Conservation (phyloP, 2,113 vertebrate genomes). For the Pachycephala philippinensis region DNA sequence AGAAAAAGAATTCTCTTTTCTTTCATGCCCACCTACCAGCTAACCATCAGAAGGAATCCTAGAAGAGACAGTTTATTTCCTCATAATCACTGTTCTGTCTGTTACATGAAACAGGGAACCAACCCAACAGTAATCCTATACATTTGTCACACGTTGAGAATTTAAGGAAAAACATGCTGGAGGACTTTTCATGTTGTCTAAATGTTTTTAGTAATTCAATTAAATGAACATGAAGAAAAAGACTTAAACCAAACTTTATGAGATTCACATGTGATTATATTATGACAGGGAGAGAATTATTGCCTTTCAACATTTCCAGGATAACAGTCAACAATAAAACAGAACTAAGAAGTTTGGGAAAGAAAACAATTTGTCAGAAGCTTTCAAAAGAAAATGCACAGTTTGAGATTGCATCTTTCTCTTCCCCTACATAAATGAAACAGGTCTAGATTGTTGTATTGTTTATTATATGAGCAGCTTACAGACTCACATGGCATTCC, state of each 20-base stretch:
- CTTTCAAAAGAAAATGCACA: not conserved
- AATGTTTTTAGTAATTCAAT: not conserved
- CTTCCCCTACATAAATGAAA: not conserved
- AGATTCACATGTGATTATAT: not conserved
- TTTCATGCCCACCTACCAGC: not conserved
- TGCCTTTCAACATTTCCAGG: not conserved
- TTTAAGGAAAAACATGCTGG: not conserved
- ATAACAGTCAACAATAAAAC: not conserved
- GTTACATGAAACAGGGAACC: fast-evolving
- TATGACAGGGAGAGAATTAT: not conserved
- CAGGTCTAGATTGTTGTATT: not conserved
- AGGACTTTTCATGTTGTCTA: not conserved
- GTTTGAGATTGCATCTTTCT: not conserved
- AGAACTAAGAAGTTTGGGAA: not conserved
- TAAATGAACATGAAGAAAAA: not conserved
- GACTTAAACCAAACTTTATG: not conserved
- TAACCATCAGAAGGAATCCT: not conserved
- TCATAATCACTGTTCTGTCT: not conserved
- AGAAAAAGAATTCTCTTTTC: not conserved
- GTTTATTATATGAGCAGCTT: not conserved
- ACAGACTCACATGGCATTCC: not conserved
- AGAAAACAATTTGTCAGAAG: not conserved
- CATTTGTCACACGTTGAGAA: not conserved
- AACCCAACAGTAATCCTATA: not conserved
- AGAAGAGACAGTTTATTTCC: not conserved